These are phyloP conservation scores for Pycnonotus jocosus DNA, from an alignment of 2,113 vertebrate species.

Conservation along the genomic window DNA sequence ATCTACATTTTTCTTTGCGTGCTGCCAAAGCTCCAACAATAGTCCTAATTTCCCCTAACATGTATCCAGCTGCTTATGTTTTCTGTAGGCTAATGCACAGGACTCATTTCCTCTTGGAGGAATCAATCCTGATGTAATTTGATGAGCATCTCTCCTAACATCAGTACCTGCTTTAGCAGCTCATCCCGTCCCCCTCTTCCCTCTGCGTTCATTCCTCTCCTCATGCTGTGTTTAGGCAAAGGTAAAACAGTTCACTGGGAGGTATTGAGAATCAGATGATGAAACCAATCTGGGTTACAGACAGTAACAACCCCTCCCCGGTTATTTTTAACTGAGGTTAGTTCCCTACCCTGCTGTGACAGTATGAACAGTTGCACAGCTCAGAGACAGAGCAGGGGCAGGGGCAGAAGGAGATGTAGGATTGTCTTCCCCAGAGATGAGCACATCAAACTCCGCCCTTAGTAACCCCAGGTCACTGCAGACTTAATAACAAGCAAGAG, in stretches of 20 bases:
- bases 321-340: neutral
- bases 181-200: neutral
- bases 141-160: neutral
- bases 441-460: neutral
- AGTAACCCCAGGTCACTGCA: neutral
- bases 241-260: neutral
- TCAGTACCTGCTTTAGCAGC: neutral
- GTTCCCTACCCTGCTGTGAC: neutral
- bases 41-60: neutral
- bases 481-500: neutral
- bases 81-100: constrained; percentile 32
- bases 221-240: neutral
- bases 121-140: neutral
- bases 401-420: neutral
- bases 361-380: neutral
- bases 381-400: neutral
- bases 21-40: neutral
- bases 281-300: neutral
- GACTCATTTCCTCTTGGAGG: constrained; percentile 12
- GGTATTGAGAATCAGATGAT: neutral
- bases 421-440: neutral
- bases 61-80: constrained; percentile 16
- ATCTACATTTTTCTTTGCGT: neutral
- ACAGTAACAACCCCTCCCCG: neutral
- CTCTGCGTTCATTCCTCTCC: neutral